Evolutionary conservation across 2,888 invertebrate genomes (phyloP), one percentile per base, ranked within the genome.

Genomic region (Aphodius granarius): DNA sequence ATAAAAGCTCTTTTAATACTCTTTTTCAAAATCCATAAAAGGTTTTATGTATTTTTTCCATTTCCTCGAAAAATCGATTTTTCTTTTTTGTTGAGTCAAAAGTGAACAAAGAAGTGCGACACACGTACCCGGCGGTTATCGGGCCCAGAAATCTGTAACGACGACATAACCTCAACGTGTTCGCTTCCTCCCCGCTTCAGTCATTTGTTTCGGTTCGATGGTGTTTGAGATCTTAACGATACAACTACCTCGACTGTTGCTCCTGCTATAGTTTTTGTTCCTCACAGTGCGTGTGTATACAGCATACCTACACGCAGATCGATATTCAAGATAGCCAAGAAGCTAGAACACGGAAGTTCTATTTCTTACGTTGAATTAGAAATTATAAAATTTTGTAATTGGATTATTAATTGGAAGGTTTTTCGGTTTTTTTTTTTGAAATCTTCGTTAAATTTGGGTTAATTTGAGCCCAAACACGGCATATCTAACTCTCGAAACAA

Each of bases 191-290:
- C 43, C 43, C 73, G 74, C 78, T 78, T 79, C 77, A 78, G 82
- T 82, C 83, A 83, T 84, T 83, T 84, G 83, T 83, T 79, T 81
- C 82, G 83, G 78, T 84, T 82, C 81, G 83, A 80, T 79, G 82
- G 80, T 13, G 43, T 43, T n/a, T 43, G 43, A 43, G 43, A 43
- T 43, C 43, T 43, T 13, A 13, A 43, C 43, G 43, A 43, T 43
- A 43, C 9, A n/a, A 43, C 43, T 43, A 43, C 43, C 43, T 43
- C 43, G 43, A 43, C 43, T 43, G 43, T 43, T 43, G 43, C 43
- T 43, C 43, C 13, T 43, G 43, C 43, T 43, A 43, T 43, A 43
- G 43, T 43, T 43, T 43, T 43, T 43, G 43, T 43, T 43, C 43
- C 9, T 43, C 43, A 13, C 43, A 43, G 43, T 43, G 43, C 43